Base-by-base conservation (phyloP, 2,888 invertebrate genomes). In the Athalia cordata region DNA sequence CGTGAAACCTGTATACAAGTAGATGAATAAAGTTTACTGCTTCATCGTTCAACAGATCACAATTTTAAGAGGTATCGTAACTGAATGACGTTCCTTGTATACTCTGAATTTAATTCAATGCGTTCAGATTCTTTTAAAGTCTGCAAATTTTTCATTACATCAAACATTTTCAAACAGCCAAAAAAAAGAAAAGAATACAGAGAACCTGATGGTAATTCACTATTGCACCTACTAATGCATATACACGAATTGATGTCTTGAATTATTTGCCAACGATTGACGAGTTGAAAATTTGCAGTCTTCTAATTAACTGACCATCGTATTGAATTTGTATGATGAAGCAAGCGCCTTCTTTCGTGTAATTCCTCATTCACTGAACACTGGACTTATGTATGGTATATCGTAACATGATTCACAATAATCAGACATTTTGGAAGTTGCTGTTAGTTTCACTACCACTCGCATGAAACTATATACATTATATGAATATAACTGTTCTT, bases 381-480 rank as follows among this genome's bases (percentile, higher is more conserved):
- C 59, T 72, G 72, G 72, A 72, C 72, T 72, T 57, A 72, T 75
- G 75, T 75, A 74, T 29, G 29, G 29, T 61, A 61, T 62, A 64
- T 64, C 47, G 64, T 64, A 61, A 13, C 52, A 75, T 50, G 62
- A 64, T 75, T 75, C 29, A 61, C 62, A 59, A 64, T 47, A 55
- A 62, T 75, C 75, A 75, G 75, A 64, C 50, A 29, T 29, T 64
- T 62, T 75, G 75, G 62, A 75, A 75, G 75, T 75, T 75, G 75
- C 75, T 75, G 75, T 75, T 75, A 75, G 75, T 52, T 75, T 75
- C 75, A 75, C 75, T 75, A 75, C 75, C 64, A 75, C 75, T 75
- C 75, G 64, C 75, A 75, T 75, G 75, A 75, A 75, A 75, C 57
- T 72, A 61, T 59, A 72, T 43, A 65, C 13, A 65, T 65, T 6